Evolutionary conservation across 2,888 invertebrate genomes (phyloP), one percentile per base, ranked within the genome.

Genomic region (Polydrusus cervinus): DNA sequence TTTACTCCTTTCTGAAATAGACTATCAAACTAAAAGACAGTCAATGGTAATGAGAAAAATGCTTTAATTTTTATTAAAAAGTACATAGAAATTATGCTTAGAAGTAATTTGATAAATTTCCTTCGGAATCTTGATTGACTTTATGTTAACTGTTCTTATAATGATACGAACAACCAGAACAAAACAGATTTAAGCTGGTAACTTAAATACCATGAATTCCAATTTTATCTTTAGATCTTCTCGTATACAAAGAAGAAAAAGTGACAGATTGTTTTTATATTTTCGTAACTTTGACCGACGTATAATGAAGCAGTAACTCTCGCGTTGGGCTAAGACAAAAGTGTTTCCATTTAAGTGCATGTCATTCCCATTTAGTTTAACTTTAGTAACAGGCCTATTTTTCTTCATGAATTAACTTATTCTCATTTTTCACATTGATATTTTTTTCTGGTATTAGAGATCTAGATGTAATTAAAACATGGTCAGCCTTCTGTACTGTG

Each of bases 201-300:
- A 49, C 65, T 65, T 64, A 62, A 71, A 75, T 71, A 53, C 75
- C 38, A 67, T 14, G 70, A 71, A 75, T 71, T 66, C 70, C 55
- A 16, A 25, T 25, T 57, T 71, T 75, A 75, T 75, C 75, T 71
- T 60, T 45, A 3, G 75, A 75, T 71, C 71, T 75, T 49, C 45
- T 16, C 25, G 51, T 18, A 49, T 67, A 74, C 64, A 60, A 69
- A 70, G 60, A 53, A 60, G 75, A 75, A 71, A 43, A 67, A 75
- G 75, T 71, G 75, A 75, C 75, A 75, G 75, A 75, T 75, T 71
- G 66, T 75, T 75, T 74, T 74, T 62, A 18, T 62, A 62, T 64
- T 74, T 62, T 68, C 68, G 8, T 69, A 74, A 69, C 67, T 74
- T 69, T 74, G 69, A 74, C 68, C 55, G 74, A 65, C 74, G 70